Percentiles rank a stretch among this genome's conserved stretches.
Conservation (phyloP, 2,888 invertebrate species). For the Scaptomyza parva region DNA sequence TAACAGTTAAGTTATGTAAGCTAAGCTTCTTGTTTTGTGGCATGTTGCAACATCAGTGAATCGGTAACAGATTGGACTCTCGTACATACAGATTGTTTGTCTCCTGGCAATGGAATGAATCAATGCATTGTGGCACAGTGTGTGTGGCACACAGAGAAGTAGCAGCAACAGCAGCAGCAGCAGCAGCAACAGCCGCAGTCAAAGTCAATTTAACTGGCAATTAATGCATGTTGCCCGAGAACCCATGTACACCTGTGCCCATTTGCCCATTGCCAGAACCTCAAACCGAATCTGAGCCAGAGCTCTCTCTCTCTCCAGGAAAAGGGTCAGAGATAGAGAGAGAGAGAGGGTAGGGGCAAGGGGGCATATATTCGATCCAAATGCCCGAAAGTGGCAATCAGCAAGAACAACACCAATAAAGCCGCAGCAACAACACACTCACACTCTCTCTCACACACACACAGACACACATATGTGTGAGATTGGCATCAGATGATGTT, state of each 20-base stretch:
- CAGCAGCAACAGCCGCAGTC: constrained; percentile 37
- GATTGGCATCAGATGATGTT: constrained; percentile 4
- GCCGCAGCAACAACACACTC: constrained; percentile 48
- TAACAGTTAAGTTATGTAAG: no score
- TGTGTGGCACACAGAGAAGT: not conserved
- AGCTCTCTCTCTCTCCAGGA: constrained; percentile 10
- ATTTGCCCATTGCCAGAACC: not conserved
- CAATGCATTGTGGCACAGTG: constrained; percentile 36
- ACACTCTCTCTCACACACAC: constrained; percentile 12
- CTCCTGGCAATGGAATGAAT: constrained; percentile 31
- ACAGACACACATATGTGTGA: constrained; percentile 2
- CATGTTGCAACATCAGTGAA: not conserved
- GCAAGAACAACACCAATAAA: constrained; percentile 75
- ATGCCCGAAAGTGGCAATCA: constrained; percentile 76
- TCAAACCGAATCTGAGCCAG: constrained; percentile 7
- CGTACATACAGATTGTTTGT: not conserved
- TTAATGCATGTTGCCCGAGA: constrained; percentile 73
- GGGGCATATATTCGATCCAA: constrained; percentile 53
- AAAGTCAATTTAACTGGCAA: constrained; percentile 83
- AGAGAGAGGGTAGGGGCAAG: not conserved
- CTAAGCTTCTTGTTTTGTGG: not conserved
- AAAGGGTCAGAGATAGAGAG: not conserved
- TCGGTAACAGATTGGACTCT: constrained; percentile 6
- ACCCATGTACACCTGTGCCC: constrained; percentile 23
- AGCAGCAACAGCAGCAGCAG: not conserved